Conservation (phyloP, 2,113 vertebrate species). For the Pteronura brasiliensis region DNA sequence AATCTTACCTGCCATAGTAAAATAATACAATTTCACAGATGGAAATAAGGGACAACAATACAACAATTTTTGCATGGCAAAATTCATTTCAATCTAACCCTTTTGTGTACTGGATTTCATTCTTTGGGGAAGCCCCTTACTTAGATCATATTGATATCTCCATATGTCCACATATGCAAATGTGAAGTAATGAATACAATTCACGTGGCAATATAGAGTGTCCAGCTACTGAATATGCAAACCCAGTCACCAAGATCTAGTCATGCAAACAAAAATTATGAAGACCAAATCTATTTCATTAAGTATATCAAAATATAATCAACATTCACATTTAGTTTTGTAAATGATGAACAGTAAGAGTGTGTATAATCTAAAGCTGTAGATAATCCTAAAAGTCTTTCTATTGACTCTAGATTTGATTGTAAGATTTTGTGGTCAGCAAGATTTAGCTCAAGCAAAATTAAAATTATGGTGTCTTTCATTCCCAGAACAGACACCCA, state of each 20-base stretch:
- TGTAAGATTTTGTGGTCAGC: conserved; percentile 37
- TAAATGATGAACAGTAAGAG: neutral
- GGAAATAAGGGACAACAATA: neutral
- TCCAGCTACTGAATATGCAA: neutral
- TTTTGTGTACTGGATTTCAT: neutral
- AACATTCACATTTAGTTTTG: neutral
- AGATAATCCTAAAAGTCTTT: conserved; percentile 31
- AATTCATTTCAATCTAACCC: neutral
- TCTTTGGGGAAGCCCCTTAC: neutral
- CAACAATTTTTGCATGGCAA: neutral
- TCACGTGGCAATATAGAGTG: neutral
- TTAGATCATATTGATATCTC: neutral
- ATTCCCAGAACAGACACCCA: neutral
- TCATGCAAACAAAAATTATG: neutral
- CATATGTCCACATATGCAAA: neutral
- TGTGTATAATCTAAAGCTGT: neutral
- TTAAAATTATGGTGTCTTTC: conserved; percentile 23
- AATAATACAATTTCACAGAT: neutral
- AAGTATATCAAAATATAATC: neutral
- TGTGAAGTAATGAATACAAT: neutral
- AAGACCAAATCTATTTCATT: neutral
- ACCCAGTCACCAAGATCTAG: neutral
- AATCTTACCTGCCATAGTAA: neutral
- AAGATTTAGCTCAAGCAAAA: conserved; percentile 39
- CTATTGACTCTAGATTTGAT: neutral